Percentiles rank a stretch among this genome's conserved stretches.
Evolutionary conservation across 2,113 vertebrate genomes (phyloP).

Genomic region (Pangasianodon hypophthalmus): DNA sequence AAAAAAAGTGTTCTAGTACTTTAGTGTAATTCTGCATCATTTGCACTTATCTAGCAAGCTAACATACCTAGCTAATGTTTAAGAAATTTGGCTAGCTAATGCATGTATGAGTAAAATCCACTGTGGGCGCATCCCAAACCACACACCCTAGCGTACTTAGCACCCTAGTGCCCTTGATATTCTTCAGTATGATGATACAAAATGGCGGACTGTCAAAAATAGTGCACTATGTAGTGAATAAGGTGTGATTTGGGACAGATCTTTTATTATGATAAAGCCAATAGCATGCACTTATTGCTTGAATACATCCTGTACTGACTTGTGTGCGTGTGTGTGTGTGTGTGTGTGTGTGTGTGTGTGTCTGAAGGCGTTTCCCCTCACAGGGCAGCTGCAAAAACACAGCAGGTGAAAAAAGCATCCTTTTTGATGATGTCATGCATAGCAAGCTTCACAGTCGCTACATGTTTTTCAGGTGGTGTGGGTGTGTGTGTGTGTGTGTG

Average conservation of each 20-base stretch:
- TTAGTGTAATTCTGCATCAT: background rate
- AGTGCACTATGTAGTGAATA: background rate
- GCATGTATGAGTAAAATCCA: background rate
- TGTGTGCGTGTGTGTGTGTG: slow-evolving; percentile 13
- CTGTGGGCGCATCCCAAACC: background rate
- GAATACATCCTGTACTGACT: slow-evolving; percentile 2
- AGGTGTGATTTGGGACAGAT: background rate
- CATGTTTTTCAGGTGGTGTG: background rate
- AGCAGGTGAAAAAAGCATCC: background rate
- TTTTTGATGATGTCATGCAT: slow-evolving; percentile 16
- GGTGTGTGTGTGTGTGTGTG: background rate
- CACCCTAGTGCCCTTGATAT: background rate
- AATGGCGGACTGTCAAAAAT: background rate
- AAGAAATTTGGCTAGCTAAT: background rate
- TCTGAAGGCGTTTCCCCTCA: background rate
- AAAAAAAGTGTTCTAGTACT: background rate
- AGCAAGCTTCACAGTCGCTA: background rate
- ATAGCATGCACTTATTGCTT: background rate
- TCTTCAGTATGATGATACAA: background rate
- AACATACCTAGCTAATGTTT: background rate
- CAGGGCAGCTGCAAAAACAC: slow-evolving; percentile 16
- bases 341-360: slow-evolving; percentile 24
- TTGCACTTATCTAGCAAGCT: background rate
- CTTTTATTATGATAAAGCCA: background rate
- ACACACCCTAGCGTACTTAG: background rate